Conservation (phyloP, 2,113 vertebrate species). For the Kryptolebias marmoratus region DNA sequence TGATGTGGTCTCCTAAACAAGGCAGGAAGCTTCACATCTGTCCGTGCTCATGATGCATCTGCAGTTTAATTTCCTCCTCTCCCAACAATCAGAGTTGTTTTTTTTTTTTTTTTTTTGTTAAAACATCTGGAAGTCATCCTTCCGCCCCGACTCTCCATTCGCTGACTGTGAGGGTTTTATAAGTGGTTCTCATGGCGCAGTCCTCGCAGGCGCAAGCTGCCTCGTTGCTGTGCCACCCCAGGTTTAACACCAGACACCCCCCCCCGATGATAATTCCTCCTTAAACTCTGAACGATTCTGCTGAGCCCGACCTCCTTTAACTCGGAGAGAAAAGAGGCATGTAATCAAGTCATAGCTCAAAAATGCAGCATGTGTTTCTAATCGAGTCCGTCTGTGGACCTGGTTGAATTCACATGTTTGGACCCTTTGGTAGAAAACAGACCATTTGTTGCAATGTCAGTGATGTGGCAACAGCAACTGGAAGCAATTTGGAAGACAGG, state of each 20-base stretch:
- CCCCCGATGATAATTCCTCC: conserved; percentile 22
- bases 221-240: conserved; percentile 41
- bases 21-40: conserved; percentile 4
- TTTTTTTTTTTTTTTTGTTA: conserved; percentile 41
- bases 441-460: conserved; percentile 63
- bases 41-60: conserved; percentile 41
- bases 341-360: conserved; percentile 79
- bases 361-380: conserved; percentile 83
- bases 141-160: conserved; percentile 56
- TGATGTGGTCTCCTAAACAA: background rate
- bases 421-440: conserved; percentile 71
- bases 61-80: conserved; percentile 40
- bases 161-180: conserved; percentile 75
- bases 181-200: conserved; percentile 73
- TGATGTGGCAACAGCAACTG: conserved; percentile 75
- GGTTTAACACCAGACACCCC: conserved; percentile 16
- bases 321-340: conserved; percentile 70
- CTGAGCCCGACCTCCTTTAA: conserved; percentile 19
- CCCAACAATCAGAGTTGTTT: conserved; percentile 43
- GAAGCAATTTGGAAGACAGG: conserved; percentile 63
- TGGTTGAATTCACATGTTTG: conserved; percentile 75
- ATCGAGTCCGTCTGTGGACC: conserved; percentile 72
- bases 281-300: background rate
- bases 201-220: conserved; percentile 36
- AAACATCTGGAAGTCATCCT: conserved; percentile 82